A percentile compares a stretch with the other conserved stretches of the same genome.
phyloP scores from a whole-genome alignment of 2,797 vertebrate genomes.

The Champsocephalus gunnari region DNA sequence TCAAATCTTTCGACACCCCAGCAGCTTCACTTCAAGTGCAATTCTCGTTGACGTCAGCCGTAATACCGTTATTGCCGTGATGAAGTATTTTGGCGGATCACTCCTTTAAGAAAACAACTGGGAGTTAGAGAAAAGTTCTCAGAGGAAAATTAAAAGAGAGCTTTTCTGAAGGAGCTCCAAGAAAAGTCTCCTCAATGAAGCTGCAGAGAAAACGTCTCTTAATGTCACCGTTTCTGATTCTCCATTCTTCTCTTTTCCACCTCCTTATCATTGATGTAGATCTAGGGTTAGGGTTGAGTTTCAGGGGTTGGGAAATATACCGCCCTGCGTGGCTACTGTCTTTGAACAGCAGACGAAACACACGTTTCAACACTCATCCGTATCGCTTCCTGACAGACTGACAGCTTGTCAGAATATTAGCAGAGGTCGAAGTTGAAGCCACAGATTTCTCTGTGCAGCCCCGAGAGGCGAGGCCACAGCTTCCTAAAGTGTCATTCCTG shows the following conservation, averaged over 20 bases:
- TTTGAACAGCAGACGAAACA: conserved; percentile 12
- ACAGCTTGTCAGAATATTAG: conserved; percentile 24
- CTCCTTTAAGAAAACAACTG: conserved; percentile 75
- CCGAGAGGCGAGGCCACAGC: conserved; percentile 19
- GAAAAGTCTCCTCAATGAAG: conserved; percentile 51
- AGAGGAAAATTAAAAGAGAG: conserved; percentile 52
- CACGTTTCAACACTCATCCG: conserved; percentile 13
- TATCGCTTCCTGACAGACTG: conserved; percentile 16
- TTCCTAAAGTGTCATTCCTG: conserved; percentile 53
- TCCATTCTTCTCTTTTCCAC: background rate
- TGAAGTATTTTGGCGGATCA: conserved; percentile 73
- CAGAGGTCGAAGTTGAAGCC: conserved; percentile 41
- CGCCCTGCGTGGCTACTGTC: background rate
- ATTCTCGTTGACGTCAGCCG: conserved; percentile 77
- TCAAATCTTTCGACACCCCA: conserved; percentile 73
- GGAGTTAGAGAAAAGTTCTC: conserved; percentile 58
- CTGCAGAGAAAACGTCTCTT: conserved; percentile 27
- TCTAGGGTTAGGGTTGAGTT: background rate
- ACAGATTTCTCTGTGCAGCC: conserved; percentile 11
- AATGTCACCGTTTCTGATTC: conserved; percentile 9
- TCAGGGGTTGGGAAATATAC: background rate
- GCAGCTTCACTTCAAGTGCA: conserved; percentile 67
- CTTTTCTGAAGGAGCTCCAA: conserved; percentile 61
- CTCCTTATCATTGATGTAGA: background rate
- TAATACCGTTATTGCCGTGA: conserved; percentile 76